phyloP scores from a whole-genome alignment of 1,140 invertebrate genomes.

The Mactra quadrangularis region DNA sequence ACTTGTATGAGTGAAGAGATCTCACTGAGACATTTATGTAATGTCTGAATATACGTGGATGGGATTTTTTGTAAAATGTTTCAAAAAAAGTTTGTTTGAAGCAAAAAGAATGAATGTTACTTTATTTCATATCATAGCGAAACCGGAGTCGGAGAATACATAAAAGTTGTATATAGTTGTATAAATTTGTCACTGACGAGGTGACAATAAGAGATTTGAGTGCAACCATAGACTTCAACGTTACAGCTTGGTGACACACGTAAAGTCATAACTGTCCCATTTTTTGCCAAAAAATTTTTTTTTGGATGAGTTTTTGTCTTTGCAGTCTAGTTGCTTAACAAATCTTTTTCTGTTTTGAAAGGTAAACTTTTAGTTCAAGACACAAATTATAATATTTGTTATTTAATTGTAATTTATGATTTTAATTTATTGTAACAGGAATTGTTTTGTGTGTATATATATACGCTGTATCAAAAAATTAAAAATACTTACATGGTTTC shows the following conservation, averaged over 20 bases:
- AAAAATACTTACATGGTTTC: too few relatives aligned
- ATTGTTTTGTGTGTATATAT: too few relatives aligned
- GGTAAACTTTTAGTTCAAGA: slow-evolving; percentile 6
- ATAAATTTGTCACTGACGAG: slow-evolving; percentile 22
- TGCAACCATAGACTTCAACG: slow-evolving; percentile 7
- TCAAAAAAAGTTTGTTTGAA: slow-evolving; percentile 39
- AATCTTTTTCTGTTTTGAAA: slow-evolving; percentile 2
- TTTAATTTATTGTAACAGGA: too few relatives aligned
- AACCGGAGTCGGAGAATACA: slow-evolving; percentile 24
- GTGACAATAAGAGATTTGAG: slow-evolving; percentile 2
- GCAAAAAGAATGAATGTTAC: slow-evolving; percentile 26
- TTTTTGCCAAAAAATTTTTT: slow-evolving; percentile 2
- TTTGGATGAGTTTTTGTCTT: background rate
- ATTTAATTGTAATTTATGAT: slow-evolving; percentile 27
- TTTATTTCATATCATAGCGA: slow-evolving; percentile 27
- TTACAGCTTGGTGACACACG: background rate
- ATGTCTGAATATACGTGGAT: slow-evolving; percentile 7
- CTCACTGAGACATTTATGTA: slow-evolving; percentile 2
- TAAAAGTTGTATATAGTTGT: slow-evolving; percentile 43
- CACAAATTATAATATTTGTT: slow-evolving; percentile 47
- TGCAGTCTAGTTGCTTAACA: slow-evolving; percentile 27
- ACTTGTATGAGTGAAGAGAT: background rate
- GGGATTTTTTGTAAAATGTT: slow-evolving; percentile 17
- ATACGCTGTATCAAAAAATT: too few relatives aligned
- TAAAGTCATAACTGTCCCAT: slow-evolving; percentile 9